Conservation (phyloP, 2,888 invertebrate species). For the Microplitis deprimator region DNA sequence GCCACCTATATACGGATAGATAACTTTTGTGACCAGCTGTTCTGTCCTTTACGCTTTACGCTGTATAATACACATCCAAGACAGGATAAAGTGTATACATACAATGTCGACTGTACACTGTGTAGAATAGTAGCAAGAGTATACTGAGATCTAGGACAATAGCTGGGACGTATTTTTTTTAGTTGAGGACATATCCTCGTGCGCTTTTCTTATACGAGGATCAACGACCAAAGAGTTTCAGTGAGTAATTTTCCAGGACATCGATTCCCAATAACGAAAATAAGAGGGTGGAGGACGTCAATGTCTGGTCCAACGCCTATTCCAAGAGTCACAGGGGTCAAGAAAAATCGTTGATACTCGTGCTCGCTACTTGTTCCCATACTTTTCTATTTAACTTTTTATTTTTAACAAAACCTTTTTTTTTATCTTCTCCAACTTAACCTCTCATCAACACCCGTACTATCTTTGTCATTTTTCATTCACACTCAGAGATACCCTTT, state of each 20-base stretch:
- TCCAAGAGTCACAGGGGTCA: conserved; percentile 15
- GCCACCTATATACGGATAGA: conserved; percentile 2
- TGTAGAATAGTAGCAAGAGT: conserved; percentile 8
- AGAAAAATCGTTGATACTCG: conserved; percentile 12
- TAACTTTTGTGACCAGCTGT: background rate
- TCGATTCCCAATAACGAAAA: conserved; percentile 52
- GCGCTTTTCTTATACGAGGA: conserved; percentile 40
- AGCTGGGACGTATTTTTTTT: conserved; percentile 15
- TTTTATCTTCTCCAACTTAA: conserved; percentile 16
- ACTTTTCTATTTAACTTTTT: conserved; percentile 32
- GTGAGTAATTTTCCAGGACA: conserved; percentile 60
- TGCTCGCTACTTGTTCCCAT: conserved; percentile 11
- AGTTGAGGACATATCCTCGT: conserved; percentile 19
- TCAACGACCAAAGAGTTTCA: conserved; percentile 42
- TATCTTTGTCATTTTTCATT: conserved; percentile 23
- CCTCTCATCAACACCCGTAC: conserved; percentile 23
- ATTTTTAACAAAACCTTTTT: background rate
- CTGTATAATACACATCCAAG: background rate
- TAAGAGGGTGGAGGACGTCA: conserved; percentile 51
- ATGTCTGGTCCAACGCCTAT: conserved; percentile 57
- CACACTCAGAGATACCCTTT: conserved; percentile 6
- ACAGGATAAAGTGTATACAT: background rate
- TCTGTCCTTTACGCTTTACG: conserved; percentile 23
- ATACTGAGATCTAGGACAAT: conserved; percentile 21
- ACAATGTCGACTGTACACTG: background rate